These are phyloP conservation scores for Chaitophorus viminalis DNA, from an alignment of 2,888 invertebrate species.

Conservation along the genomic window DNA sequence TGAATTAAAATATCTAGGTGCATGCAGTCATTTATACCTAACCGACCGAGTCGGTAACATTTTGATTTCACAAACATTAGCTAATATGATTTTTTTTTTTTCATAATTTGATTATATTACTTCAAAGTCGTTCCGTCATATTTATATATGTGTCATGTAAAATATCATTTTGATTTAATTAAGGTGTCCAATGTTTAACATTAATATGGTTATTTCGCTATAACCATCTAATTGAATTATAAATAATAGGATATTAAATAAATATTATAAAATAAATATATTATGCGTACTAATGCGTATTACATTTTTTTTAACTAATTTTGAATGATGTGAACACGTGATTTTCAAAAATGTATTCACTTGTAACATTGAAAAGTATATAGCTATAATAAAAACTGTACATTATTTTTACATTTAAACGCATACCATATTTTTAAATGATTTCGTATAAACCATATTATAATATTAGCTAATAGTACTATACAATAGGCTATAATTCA, in stretches of 20 bases:
- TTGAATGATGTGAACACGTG: not conserved
- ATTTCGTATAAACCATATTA: too few species aligned
- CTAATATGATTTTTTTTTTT: not conserved
- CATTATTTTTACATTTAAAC: too few species aligned
- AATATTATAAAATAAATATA: not conserved
- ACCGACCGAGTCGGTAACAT: not conserved
- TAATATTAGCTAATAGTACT: too few species aligned
- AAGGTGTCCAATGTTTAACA: not conserved
- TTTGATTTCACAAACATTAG: not conserved
- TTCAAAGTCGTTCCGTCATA: not conserved
- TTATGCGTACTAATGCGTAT: not conserved
- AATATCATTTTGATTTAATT: not conserved
- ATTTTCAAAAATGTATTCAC: not conserved
- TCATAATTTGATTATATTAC: not conserved
- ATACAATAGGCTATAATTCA: too few species aligned
- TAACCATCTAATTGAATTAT: not conserved
- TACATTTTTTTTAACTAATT: not conserved
- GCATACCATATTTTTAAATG: too few species aligned
- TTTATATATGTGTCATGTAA: not conserved
- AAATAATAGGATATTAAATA: not conserved
- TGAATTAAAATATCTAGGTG: too few species aligned
- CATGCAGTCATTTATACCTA: not conserved
- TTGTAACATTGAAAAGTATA: not conserved
- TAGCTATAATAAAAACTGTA: too few species aligned
- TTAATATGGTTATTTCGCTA: not conserved